Base-by-base conservation (phyloP, 2,888 invertebrate species). In the Eilema sororculum region DNA sequence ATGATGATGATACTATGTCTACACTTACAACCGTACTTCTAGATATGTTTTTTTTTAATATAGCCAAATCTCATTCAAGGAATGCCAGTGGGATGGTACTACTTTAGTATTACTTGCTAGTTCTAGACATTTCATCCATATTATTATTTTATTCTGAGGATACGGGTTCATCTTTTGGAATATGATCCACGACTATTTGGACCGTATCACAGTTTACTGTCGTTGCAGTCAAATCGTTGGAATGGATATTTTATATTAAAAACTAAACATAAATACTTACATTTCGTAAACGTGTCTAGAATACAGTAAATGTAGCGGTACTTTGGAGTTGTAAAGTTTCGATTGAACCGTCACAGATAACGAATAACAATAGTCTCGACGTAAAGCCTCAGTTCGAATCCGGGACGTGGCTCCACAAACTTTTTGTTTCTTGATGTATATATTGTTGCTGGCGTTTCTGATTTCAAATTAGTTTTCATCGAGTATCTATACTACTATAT, bases 321-420 rank as follows among this genome's bases (percentile, higher is more conserved):
- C 66, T 64, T 75, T 78, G 64, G 67, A 74, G 79, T 76, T 79
- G 74, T 78, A 83, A 86, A 87, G 80, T 87, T 87, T 85, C 84
- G 86, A 87, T 87, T 87, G 87, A 86, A 86, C 84, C 77, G 87
- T 86, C 88, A 84, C 79, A 75, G 83, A 85, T 87, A 86, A 87
- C 80, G 81, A 82, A 84, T 85, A 85, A 85, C 85, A 83, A 82
- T 80, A 79, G 81, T 78, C 78, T 72, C 71, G 58, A 68, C 71
- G 76, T 69, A 69, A 66, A 71, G 70, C 67, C 72, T 25, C 65
- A 28, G 73, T 63, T 73, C 65, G 73, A 72, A 71, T 72, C 56
- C 71, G 58, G 67, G 63, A 69, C 67, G 58, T 56, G 75, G 71
- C 77, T 75, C 30, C 25, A 41, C 65, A 62, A 74, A 79, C 62